Evolutionary conservation across 2,113 vertebrate genomes (phyloP).

Genomic region (Puntigrus tetrazona): DNA sequence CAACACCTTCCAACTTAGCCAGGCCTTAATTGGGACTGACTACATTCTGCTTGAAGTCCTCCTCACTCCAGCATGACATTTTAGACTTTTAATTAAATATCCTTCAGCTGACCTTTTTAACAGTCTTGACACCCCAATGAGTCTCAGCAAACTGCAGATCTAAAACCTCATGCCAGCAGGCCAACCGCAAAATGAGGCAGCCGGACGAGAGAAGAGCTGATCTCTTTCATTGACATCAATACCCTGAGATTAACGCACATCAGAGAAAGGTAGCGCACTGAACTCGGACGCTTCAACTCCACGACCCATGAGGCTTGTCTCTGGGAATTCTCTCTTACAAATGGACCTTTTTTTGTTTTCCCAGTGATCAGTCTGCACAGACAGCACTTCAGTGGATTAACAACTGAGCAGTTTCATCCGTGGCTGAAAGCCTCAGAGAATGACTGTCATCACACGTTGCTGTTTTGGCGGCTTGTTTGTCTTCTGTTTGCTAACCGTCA

Average conservation of each 20-base stretch:
- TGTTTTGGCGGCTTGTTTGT: slow-evolving; percentile 5
- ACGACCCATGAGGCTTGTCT: background rate
- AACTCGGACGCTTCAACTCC: slow-evolving; percentile 3
- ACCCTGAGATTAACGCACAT: slow-evolving; percentile 27
- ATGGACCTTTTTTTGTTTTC: slow-evolving; percentile 63
- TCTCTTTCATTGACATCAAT: slow-evolving; percentile 46
- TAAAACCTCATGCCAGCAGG: slow-evolving; percentile 5
- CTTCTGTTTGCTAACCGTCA: slow-evolving; percentile 44
- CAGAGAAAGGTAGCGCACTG: slow-evolving; percentile 21
- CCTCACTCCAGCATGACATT: slow-evolving; percentile 41
- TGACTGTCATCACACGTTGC: slow-evolving; percentile 2
- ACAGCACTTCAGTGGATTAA: slow-evolving; percentile 55
- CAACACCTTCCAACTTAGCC: slow-evolving; percentile 33
- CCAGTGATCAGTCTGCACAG: slow-evolving; percentile 48
- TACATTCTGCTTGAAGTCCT: slow-evolving; percentile 42
- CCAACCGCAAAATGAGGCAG: slow-evolving; percentile 6
- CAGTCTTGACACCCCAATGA: background rate
- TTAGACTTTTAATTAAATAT: slow-evolving; percentile 52
- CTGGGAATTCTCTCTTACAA: slow-evolving; percentile 55
- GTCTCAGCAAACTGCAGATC: slow-evolving; percentile 8
- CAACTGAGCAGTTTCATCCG: slow-evolving; percentile 46
- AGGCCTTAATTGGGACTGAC: slow-evolving; percentile 49
- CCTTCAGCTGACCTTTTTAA: slow-evolving; percentile 55
- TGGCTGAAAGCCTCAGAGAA: slow-evolving; percentile 43
- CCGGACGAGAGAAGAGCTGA: background rate